Evolutionary conservation across 2,888 invertebrate genomes (phyloP).

Genomic region (Pterostichus niger): DNA sequence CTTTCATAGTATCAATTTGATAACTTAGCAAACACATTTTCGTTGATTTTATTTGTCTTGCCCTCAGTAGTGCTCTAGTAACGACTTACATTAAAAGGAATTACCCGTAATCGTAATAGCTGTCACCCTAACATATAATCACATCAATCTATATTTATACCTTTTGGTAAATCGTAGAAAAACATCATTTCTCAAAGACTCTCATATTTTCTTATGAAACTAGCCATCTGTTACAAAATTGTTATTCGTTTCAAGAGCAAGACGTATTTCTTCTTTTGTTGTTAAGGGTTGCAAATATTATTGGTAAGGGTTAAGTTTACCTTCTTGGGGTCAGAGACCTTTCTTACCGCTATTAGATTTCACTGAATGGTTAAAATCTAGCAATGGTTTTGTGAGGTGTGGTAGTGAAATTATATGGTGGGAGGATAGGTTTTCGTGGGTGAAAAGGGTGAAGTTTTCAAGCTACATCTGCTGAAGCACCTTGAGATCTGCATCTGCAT

Average conservation of each 20-base stretch:
- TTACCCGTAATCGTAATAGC: constrained; percentile 25
- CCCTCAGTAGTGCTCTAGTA: constrained; percentile 11
- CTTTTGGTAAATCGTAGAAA: no score
- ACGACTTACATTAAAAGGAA: constrained; percentile 44
- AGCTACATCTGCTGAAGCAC: constrained; percentile 37
- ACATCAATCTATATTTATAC: no score
- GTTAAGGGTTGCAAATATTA: constrained; percentile 44
- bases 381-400: neutral
- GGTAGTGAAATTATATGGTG: constrained; percentile 23
- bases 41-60: constrained; percentile 50
- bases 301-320: constrained; percentile 46
- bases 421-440: constrained; percentile 22
- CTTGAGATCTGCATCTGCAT: constrained; percentile 49
- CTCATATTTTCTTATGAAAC: neutral
- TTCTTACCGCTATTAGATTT: constrained; percentile 24
- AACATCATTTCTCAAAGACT: neutral
- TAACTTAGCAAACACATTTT: constrained; percentile 40
- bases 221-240: neutral
- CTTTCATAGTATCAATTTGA: constrained; percentile 28
- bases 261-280: neutral
- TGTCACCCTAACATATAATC: constrained; percentile 20
- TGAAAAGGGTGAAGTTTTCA: constrained; percentile 45
- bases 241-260: constrained; percentile 8
- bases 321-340: constrained; percentile 51
- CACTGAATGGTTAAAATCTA: neutral